Evolutionary conservation across 2,888 invertebrate genomes (phyloP).

Genomic region (Colostygia pectinataria): DNA sequence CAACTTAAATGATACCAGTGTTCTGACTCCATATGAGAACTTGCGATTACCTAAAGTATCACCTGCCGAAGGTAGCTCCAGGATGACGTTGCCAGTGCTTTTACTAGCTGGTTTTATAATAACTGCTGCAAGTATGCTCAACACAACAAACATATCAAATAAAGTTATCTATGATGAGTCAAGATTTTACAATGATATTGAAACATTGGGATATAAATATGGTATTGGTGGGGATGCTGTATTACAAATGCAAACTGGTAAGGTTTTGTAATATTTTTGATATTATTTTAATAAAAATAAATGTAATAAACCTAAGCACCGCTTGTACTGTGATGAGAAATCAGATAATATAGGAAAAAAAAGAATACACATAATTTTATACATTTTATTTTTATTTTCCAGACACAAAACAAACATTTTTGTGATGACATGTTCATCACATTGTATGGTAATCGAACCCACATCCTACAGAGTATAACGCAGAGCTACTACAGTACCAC

Average conservation of each 20-base stretch:
- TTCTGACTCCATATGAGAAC: neutral
- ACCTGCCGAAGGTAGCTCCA: neutral
- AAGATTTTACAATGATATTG: constrained; percentile 59
- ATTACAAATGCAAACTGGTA: constrained; percentile 64
- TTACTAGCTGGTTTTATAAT: neutral
- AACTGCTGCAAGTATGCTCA: constrained; percentile 7
- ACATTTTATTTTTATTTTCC: too few relatives aligned
- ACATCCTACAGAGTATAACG: too few relatives aligned
- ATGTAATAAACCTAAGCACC: too few relatives aligned
- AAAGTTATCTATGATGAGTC: constrained; percentile 46
- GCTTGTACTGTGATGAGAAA: too few relatives aligned
- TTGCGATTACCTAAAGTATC: neutral
- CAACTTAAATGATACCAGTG: neutral
- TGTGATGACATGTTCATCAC: too few relatives aligned
- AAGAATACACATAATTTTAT: too few relatives aligned
- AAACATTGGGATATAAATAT: constrained; percentile 57
- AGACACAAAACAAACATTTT: too few relatives aligned
- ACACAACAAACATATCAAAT: neutral
- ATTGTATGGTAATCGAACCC: too few relatives aligned
- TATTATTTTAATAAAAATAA: too few relatives aligned
- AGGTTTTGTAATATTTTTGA: constrained; percentile 31
- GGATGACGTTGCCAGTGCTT: neutral
- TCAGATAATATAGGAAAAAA: too few relatives aligned
- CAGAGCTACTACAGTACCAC: too few relatives aligned
- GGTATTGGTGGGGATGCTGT: constrained; percentile 59